A percentile compares a stretch with the other conserved stretches of the same genome.
Evolutionary conservation across 2,797 vertebrate genomes (phyloP).

Genomic region (Cercopithecus diana): DNA sequence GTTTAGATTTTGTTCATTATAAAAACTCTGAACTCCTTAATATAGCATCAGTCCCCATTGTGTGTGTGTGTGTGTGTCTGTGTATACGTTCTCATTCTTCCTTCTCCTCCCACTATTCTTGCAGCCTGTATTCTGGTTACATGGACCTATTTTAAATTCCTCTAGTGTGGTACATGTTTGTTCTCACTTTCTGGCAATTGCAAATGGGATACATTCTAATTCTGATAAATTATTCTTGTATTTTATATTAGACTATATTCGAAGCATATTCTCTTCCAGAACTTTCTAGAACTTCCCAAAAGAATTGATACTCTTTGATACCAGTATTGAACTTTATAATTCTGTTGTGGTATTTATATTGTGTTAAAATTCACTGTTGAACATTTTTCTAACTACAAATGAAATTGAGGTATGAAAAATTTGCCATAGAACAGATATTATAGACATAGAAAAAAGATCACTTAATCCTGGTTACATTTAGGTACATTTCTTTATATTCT

Average conservation of each 20-base stretch:
- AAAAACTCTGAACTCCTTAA: background rate
- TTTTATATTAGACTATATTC: background rate
- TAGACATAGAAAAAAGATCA: background rate
- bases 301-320: background rate
- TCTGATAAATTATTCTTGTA: background rate
- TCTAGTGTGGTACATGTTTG: background rate
- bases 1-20: background rate
- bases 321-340: background rate
- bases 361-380: background rate
- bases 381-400: constrained; percentile 13
- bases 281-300: background rate
- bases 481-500: background rate
- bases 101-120: background rate
- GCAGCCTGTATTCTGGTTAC: background rate
- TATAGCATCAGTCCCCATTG: background rate
- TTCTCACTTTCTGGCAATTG: constrained; percentile 6
- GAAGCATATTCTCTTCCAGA: background rate
- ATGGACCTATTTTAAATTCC: background rate
- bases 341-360: background rate
- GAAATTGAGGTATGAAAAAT: background rate
- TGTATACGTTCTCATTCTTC: background rate
- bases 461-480: background rate
- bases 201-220: background rate
- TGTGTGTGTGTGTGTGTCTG: background rate
- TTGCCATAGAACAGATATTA: background rate